Percentiles rank a stretch among this genome's conserved stretches.
These are phyloP conservation scores for Empidonax alnorum DNA, from an alignment of 2,113 vertebrate genomes.

Conservation along the genomic window DNA sequence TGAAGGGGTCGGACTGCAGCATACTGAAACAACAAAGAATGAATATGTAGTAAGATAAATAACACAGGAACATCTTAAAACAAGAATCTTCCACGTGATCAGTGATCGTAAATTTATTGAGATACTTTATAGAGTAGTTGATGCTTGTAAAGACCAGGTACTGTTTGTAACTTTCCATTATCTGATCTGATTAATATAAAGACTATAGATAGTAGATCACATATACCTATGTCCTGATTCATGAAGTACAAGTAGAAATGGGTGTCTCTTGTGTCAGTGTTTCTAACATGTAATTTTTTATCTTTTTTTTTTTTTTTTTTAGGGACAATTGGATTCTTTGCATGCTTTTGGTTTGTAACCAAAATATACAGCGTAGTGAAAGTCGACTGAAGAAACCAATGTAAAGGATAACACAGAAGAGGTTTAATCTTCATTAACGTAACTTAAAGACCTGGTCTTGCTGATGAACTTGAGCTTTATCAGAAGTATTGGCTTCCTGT, in stretches of 20 bases:
- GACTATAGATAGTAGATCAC: not conserved
- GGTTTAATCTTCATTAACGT: conserved; percentile 68
- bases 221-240: not conserved
- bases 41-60: not conserved
- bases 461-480: conserved; percentile 73
- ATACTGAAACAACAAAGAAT: not conserved
- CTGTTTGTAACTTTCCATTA: not conserved
- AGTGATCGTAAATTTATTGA: not conserved
- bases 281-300: not conserved
- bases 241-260: not conserved
- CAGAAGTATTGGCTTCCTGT: conserved; percentile 75
- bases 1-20: not conserved
- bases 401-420: conserved; percentile 68
- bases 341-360: conserved; percentile 99
- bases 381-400: conserved; percentile 85
- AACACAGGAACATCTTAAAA: not conserved
- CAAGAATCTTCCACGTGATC: not conserved
- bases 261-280: not conserved
- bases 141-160: not conserved
- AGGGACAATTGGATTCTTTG: conserved; percentile 99
- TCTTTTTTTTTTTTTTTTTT: conserved; percentile 27
- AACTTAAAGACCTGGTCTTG: conserved; percentile 68
- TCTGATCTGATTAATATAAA: not conserved
- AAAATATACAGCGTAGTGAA: conserved; percentile 99
- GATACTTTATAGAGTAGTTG: not conserved